Percentiles rank a stretch among this genome's conserved stretches.
Evolutionary conservation across 2,797 vertebrate species (phyloP).

Genomic region (Thalassophryne amazonica): DNA sequence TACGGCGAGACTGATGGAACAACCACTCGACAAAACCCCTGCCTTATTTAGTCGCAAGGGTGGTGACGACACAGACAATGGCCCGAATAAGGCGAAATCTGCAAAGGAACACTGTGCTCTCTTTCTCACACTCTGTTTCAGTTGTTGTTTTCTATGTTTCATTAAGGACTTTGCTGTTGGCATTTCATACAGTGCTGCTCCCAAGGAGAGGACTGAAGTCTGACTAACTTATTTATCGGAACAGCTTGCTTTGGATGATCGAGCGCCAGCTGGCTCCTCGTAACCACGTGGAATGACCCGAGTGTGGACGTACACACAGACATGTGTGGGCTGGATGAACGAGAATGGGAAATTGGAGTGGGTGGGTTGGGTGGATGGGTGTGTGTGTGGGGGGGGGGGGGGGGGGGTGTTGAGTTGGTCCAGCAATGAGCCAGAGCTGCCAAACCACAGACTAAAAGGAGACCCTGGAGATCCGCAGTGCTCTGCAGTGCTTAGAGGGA

Average conservation of each 20-base stretch:
- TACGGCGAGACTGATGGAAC: constrained; percentile 19
- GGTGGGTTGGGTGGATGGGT: background rate
- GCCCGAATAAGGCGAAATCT: constrained; percentile 32
- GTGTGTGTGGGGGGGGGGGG: background rate
- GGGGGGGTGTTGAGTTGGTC: constrained; percentile 18
- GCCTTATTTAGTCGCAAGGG: constrained; percentile 29
- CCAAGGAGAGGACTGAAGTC: constrained; percentile 46
- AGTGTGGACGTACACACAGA: constrained; percentile 45
- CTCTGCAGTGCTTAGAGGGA: constrained; percentile 29
- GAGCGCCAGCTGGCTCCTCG: constrained; percentile 52
- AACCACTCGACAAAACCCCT: constrained; percentile 16
- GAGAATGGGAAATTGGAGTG: no score
- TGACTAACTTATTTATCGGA: constrained; percentile 57
- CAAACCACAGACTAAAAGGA: constrained; percentile 65
- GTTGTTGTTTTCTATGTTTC: constrained; percentile 36
- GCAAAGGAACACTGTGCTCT: constrained; percentile 36
- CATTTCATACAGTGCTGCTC: constrained; percentile 53
- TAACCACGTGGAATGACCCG: constrained; percentile 58
- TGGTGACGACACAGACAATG: constrained; percentile 26
- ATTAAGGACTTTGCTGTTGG: constrained; percentile 52
- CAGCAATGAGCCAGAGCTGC: constrained; percentile 40
- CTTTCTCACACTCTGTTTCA: constrained; percentile 29
- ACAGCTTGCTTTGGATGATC: constrained; percentile 56
- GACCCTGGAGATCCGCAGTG: constrained; percentile 57
- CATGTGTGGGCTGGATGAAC: constrained; percentile 48